These are phyloP conservation scores for Amyelois transitella DNA, from an alignment of 1,140 invertebrate genomes.

Conservation along the genomic window DNA sequence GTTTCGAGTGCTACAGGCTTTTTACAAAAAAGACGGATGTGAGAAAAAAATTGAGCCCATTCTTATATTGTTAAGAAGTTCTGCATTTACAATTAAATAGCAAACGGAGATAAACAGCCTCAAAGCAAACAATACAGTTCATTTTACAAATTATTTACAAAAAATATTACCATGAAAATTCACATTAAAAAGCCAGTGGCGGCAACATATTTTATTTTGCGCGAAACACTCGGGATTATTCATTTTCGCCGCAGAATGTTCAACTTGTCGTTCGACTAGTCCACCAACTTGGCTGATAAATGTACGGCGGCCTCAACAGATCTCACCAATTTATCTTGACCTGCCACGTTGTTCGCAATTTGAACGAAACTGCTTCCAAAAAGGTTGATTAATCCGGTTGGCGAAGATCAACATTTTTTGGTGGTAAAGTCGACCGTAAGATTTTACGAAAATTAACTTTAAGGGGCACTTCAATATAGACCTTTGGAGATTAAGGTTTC, in stretches of 20 bases:
- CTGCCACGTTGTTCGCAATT: slow-evolving; percentile 19
- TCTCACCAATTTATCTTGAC: slow-evolving; percentile 30
- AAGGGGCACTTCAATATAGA: slow-evolving; percentile 56
- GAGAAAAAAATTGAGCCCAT: too few species aligned
- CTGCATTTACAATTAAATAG: too few species aligned
- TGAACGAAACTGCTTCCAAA: slow-evolving; percentile 11
- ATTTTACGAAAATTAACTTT: slow-evolving; percentile 67
- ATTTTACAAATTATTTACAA: slow-evolving; percentile 14
- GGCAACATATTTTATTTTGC: slow-evolving; percentile 60
- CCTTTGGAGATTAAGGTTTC: slow-evolving; percentile 51
- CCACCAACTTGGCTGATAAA: slow-evolving; percentile 15
- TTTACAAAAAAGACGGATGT: too few species aligned
- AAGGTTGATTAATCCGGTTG: neutral
- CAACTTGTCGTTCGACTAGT: slow-evolving; percentile 29
- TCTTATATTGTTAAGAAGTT: too few species aligned
- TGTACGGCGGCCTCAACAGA: slow-evolving; percentile 25
- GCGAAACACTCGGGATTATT: slow-evolving; percentile 45
- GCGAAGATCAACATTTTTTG: slow-evolving; percentile 3
- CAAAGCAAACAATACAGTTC: slow-evolving; percentile 6
- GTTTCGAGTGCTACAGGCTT: too few species aligned
- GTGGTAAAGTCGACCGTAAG: slow-evolving; percentile 37
- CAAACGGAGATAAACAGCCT: slow-evolving; percentile 5
- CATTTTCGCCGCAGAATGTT: slow-evolving; percentile 31
- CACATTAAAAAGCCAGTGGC: slow-evolving; percentile 32
- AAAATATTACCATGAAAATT: slow-evolving; percentile 29